phyloP scores from a whole-genome alignment of 2,797 vertebrate species.

The Lithobates sylvaticus region DNA sequence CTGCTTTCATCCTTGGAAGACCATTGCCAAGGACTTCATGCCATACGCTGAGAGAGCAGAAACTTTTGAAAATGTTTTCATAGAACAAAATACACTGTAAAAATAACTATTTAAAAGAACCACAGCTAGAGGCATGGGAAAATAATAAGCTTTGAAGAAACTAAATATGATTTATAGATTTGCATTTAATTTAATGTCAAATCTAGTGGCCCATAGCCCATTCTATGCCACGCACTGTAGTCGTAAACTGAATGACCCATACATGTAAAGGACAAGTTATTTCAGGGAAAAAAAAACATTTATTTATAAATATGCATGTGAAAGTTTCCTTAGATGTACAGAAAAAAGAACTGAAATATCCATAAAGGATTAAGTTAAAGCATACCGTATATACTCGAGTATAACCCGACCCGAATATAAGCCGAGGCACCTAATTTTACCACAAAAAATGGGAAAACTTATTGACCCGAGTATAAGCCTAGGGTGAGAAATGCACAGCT shows the following conservation, averaged over 20 bases:
- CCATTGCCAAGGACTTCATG: neutral
- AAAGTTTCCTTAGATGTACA: too few relatives aligned
- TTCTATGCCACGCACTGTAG: neutral
- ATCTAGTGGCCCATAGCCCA: neutral
- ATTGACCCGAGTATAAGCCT: too few relatives aligned
- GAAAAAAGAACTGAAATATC: too few relatives aligned
- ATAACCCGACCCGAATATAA: too few relatives aligned
- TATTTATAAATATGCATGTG: too few relatives aligned
- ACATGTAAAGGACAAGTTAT: too few relatives aligned
- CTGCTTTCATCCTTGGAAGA: neutral
- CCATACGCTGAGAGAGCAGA: neutral
- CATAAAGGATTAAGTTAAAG: too few relatives aligned
- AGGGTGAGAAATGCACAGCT: too few relatives aligned
- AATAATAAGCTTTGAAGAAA: neutral
- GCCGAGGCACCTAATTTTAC: too few relatives aligned
- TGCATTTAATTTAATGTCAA: slow-evolving; percentile 35
- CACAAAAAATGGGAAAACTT: too few relatives aligned
- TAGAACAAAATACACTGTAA: slow-evolving; percentile 12
- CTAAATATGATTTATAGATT: slow-evolving; percentile 33
- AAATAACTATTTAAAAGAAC: slow-evolving; percentile 21
- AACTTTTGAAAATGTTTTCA: neutral
- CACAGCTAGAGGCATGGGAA: slow-evolving; percentile 11
- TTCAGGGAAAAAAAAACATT: too few relatives aligned
- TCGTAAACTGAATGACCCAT: neutral
- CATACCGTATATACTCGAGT: too few relatives aligned